A percentile compares a stretch with the other conserved stretches of the same genome.
Evolutionary conservation across 1,140 invertebrate genomes (phyloP).

Genomic region (Cyrtorhinus lividipennis): DNA sequence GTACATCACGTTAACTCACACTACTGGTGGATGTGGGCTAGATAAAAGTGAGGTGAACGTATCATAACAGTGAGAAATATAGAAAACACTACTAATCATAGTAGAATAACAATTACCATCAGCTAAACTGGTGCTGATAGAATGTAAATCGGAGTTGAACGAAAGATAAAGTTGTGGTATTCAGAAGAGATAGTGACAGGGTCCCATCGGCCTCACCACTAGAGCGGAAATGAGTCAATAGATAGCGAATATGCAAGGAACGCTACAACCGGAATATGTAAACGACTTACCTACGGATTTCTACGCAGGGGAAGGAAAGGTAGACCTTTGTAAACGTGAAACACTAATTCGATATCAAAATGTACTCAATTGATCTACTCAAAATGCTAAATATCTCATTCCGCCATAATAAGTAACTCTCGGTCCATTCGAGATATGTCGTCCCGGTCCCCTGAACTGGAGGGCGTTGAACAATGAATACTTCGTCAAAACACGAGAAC

Average conservation of each 20-base stretch:
- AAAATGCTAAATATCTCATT: not conserved
- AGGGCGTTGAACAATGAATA: not conserved
- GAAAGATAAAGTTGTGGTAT: not conserved
- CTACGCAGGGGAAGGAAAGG: not conserved
- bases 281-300: not conserved
- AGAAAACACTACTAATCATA: not conserved
- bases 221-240: constrained; percentile 3
- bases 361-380: not conserved
- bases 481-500: not conserved
- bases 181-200: not conserved
- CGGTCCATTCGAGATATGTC: not conserved
- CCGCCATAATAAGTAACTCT: not conserved
- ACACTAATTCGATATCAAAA: not conserved
- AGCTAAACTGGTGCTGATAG: not conserved
- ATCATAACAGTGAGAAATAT: not conserved
- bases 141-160: not conserved
- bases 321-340: not conserved
- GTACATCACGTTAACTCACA: too few species aligned
- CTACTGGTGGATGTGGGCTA: too few species aligned
- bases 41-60: too few species aligned
- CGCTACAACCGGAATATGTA: not conserved
- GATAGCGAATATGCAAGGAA: not conserved
- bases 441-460: not conserved
- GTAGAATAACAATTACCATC: not conserved
- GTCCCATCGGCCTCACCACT: not conserved